Percentiles rank a stretch among this genome's conserved stretches.
Evolutionary conservation across 2,113 vertebrate genomes (phyloP).

Genomic region (Todiramphus chloris): DNA sequence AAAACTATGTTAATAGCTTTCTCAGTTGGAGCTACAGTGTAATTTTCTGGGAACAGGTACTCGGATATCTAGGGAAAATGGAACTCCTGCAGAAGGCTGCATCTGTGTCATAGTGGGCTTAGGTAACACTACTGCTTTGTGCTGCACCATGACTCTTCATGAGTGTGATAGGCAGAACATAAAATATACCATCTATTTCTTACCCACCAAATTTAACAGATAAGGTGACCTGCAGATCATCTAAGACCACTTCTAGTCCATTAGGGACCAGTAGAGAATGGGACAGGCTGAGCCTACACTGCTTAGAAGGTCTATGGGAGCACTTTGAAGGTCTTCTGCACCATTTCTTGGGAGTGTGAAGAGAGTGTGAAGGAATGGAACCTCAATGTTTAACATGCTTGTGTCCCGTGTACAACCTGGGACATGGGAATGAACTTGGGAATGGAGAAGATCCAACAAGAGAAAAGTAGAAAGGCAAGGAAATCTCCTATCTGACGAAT

Average conservation of each 20-base stretch:
- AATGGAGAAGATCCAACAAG: background rate
- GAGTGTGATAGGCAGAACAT: background rate
- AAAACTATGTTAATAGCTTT: background rate
- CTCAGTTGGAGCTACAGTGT: background rate
- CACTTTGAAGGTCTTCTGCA: background rate
- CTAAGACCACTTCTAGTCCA: background rate
- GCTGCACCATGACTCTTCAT: background rate
- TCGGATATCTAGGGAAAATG: background rate
- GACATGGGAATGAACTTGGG: background rate
- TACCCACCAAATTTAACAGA: background rate
- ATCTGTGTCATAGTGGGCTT: rapidly evolving
- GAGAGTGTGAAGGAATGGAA: background rate
- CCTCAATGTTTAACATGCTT: too few species aligned
- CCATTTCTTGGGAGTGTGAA: background rate
- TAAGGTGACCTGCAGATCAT: background rate
- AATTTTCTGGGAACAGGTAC: background rate
- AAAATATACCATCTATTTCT: background rate
- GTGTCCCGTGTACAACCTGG: rapidly evolving
- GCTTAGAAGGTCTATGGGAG: background rate
- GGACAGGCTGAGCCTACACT: rapidly evolving
- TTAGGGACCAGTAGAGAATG: background rate
- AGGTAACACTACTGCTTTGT: rapidly evolving
- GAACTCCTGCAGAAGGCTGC: background rate
- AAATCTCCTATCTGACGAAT: background rate
- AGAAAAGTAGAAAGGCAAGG: background rate